Evolutionary conservation across 2,797 vertebrate genomes (phyloP), one percentile per base, ranked within the genome.

Genomic region (Simalia tracyae): DNA sequence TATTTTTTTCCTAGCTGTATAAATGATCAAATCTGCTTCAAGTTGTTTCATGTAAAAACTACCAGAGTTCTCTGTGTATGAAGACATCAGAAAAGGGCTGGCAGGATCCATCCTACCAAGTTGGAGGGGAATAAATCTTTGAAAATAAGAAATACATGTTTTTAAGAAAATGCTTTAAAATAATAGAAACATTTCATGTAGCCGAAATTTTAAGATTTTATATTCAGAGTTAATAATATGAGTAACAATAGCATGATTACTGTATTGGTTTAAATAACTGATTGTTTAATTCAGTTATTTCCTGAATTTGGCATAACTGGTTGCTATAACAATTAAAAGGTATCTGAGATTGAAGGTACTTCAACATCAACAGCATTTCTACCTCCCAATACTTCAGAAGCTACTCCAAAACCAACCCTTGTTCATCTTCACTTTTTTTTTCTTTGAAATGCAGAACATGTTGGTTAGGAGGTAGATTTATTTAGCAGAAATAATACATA

Each of bases 251-350:
- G 19, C 36, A 81, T 8, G 3, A 46, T 46, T 81, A 46, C 42
- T 85, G 61, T 81, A 46, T 81, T 85, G 61, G 46, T 68, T 85
- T 89, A 54, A 86, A 36, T 60, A 14, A 31, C 50, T 86, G 42
- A 72, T 92, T 89, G 50, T 90, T 66, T 76, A 72, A 76, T 72
- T 61, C 64, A 63, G 8, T 59, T 61, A 61, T 92, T 86, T 86
- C 9, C 28, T 63, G 19, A 72, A 86, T 76, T 42, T 64, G 81
- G 9, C 31, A 60, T 72, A 87, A 61, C 50, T 56, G 24, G 61
- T 89, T 86, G 57, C 64, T 76, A 60, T 60, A 85, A 89, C 50
- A 89, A 92, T 56, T 84, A 84, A 66, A 89, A 64, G 9, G 26
- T 24, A 84, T 46, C 42, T 56, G 24, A 89, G 26, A 66, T 11